Evolutionary conservation across 2,797 vertebrate species (phyloP).

Genomic region (Coracias cyanogaster): DNA sequence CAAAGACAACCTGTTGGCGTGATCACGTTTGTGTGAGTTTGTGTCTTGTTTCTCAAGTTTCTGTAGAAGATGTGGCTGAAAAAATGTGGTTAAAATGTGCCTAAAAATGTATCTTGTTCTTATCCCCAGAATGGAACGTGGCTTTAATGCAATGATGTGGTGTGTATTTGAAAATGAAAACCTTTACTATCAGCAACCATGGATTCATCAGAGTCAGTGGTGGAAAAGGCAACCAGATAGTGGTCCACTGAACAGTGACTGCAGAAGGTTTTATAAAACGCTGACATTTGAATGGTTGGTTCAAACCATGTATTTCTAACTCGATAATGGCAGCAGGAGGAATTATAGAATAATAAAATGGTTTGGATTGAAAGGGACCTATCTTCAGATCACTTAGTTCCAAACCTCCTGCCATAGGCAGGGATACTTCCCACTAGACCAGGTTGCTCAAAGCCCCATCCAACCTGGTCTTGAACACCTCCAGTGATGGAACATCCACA

Average conservation of each 20-base stretch:
- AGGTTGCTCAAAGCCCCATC: too few relatives aligned
- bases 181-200: neutral
- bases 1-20: neutral
- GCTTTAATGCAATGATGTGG: neutral
- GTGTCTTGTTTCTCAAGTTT: neutral
- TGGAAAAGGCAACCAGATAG: rapidly evolving
- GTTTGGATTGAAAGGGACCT: too few relatives aligned
- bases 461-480: too few relatives aligned
- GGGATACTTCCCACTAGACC: too few relatives aligned
- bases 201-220: neutral
- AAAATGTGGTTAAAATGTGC: neutral
- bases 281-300: neutral
- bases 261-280: neutral
- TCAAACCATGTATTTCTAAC: neutral
- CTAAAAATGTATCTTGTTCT: neutral
- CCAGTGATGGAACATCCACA: too few relatives aligned
- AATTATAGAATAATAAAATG: neutral
- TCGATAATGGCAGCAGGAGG: neutral
- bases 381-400: too few relatives aligned
- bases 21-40: neutral
- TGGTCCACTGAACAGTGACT: neutral
- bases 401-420: too few relatives aligned
- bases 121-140: neutral
- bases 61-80: neutral
- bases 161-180: neutral